A percentile compares a stretch with the other conserved stretches of the same genome.
Evolutionary conservation across 2,113 vertebrate species (phyloP).

Genomic region (Indicator maculatus): DNA sequence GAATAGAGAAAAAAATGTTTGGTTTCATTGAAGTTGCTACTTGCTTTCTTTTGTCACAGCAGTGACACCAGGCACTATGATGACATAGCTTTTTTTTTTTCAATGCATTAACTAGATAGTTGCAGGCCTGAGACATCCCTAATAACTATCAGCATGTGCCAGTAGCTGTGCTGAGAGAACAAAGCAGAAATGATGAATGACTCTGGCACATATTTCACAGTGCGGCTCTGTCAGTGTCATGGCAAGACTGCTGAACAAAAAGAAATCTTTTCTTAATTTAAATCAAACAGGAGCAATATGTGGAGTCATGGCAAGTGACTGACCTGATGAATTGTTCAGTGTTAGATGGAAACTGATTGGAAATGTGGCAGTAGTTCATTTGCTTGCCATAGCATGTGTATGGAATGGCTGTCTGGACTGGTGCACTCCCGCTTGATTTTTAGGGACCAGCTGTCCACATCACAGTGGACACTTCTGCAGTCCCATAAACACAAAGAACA

Average conservation of each 20-base stretch:
- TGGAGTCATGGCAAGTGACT: not conserved
- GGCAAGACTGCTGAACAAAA: not conserved
- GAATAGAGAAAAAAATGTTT: not conserved
- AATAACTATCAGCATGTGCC: not conserved
- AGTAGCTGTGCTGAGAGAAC: not conserved
- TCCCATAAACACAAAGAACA: not conserved
- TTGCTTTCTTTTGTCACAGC: not conserved
- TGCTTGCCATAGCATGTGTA: not conserved
- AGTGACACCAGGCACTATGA: not conserved
- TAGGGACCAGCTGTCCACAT: not conserved
- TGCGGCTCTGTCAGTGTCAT: not conserved
- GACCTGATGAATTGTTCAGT: not conserved
- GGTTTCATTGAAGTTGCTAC: not conserved
- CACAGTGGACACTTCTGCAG: not conserved
- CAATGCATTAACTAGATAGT: not conserved
- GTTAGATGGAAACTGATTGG: not conserved
- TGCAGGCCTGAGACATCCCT: not conserved
- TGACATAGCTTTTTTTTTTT: not conserved
- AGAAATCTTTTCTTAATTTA: not conserved
- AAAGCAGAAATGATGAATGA: slow-evolving; percentile 6
- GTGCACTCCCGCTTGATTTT: not conserved
- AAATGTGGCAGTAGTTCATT: not conserved
- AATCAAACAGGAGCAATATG: not conserved
- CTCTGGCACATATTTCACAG: not conserved
- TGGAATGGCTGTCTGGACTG: not conserved